Conservation (phyloP, 2,113 vertebrate species). For the Formicarius rufipectus region DNA sequence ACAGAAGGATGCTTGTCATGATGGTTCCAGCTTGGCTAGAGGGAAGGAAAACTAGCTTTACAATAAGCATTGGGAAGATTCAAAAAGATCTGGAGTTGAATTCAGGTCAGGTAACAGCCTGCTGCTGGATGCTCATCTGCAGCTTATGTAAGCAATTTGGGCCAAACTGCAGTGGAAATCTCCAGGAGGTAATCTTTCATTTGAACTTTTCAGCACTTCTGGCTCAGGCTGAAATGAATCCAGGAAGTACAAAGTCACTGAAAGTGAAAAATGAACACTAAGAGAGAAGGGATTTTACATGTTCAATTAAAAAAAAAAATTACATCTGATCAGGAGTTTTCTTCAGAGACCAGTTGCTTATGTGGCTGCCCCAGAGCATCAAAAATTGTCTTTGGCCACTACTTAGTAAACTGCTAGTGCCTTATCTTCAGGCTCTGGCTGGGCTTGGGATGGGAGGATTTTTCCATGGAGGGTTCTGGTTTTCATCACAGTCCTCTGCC, state of each 20-base stretch:
- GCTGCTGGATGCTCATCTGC: constrained; percentile 23
- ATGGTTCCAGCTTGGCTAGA: not conserved
- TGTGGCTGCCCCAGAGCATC: not conserved
- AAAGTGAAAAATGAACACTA: not conserved
- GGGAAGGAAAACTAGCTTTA: not conserved
- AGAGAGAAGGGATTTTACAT: not conserved
- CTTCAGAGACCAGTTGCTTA: not conserved
- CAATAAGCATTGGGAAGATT: not conserved
- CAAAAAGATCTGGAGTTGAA: constrained; percentile 20
- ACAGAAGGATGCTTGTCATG: not conserved
- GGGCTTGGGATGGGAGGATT: not conserved
- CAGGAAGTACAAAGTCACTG: not conserved
- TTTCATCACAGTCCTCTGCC: not conserved
- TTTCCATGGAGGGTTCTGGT: not conserved
- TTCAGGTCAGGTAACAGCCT: constrained; percentile 35
- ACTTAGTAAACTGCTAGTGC: not conserved
- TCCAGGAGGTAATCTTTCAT: constrained; percentile 12
- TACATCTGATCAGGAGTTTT: not conserved
- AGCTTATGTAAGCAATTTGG: constrained; percentile 7
- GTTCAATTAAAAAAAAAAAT: not conserved
- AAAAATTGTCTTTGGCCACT: not conserved
- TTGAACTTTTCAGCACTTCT: not conserved
- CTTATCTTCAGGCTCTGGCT: not conserved
- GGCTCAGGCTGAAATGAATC: not conserved
- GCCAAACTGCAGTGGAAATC: constrained; percentile 19